Percentiles rank a stretch among this genome's conserved stretches.
phyloP scores from a whole-genome alignment of 1,140 invertebrate species.

The Muscidifurax raptorellus region DNA sequence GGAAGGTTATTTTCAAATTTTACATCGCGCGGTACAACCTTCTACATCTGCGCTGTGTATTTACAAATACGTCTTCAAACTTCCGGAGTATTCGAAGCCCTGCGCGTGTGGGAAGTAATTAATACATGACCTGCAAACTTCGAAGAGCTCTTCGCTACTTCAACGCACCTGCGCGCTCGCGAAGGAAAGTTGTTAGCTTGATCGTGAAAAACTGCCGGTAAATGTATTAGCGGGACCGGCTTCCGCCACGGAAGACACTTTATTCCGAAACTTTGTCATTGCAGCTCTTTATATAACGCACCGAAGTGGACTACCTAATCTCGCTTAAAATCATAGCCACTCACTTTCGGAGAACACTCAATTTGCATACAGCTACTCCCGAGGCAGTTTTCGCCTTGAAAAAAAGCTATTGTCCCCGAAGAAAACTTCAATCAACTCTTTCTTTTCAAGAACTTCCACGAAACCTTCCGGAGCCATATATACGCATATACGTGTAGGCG shows the following conservation, averaged over 20 bases:
- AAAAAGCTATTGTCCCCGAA: not conserved
- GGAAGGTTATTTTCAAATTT: not conserved
- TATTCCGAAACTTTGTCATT: not conserved
- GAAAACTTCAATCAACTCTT: not conserved
- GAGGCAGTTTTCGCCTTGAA: not conserved
- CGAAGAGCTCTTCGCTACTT: not conserved
- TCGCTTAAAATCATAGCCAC: not conserved
- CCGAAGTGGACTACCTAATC: not conserved
- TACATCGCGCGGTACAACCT: not conserved
- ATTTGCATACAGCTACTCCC: no score
- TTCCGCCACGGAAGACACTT: not conserved
- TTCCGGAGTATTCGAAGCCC: not conserved
- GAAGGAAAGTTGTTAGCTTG: not conserved
- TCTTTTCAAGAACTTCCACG: not conserved
- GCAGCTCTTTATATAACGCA: not conserved
- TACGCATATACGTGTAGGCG: not conserved
- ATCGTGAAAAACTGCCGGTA: not conserved
- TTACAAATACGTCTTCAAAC: not conserved
- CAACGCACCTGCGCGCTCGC: not conserved
- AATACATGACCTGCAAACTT: not conserved
- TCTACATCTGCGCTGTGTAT: not conserved
- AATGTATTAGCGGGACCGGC: not conserved
- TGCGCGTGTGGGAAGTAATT: not conserved
- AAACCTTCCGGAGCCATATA: not conserved
- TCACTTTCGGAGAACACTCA: no score